These are phyloP conservation scores for Bos indicus DNA, from an alignment of 2,113 vertebrate species.

Conservation along the genomic window DNA sequence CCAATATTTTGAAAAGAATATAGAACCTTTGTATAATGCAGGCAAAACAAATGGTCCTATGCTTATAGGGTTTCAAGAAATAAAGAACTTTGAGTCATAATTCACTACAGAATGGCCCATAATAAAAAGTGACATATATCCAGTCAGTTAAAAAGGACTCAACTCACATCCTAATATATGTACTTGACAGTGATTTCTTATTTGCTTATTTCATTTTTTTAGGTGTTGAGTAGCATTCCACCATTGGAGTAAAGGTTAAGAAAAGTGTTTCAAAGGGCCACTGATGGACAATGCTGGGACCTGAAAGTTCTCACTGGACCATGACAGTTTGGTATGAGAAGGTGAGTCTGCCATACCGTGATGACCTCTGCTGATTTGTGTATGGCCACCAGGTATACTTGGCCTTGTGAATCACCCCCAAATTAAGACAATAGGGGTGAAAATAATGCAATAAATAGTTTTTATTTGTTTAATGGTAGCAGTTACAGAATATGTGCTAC, in stretches of 20 bases:
- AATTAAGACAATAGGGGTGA: neutral
- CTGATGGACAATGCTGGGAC: neutral
- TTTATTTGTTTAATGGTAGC: neutral
- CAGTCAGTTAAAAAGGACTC: neutral
- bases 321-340: accelerated
- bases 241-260: neutral
- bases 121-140: neutral
- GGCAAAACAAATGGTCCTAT: neutral
- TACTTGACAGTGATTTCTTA: neutral
- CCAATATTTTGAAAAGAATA: neutral
- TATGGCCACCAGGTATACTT: accelerated
- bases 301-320: accelerated
- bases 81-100: neutral
- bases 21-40: neutral
- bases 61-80: neutral
- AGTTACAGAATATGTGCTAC: neutral
- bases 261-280: neutral
- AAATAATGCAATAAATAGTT: neutral
- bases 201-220: neutral
- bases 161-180: neutral
- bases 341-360: accelerated
- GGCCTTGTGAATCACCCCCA: neutral
- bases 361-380: neutral
- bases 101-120: accelerated
- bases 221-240: accelerated